A percentile compares a stretch with the other conserved stretches of the same genome.
Conservation (phyloP, 2,888 invertebrate species). For the Dendrolimus houi region DNA sequence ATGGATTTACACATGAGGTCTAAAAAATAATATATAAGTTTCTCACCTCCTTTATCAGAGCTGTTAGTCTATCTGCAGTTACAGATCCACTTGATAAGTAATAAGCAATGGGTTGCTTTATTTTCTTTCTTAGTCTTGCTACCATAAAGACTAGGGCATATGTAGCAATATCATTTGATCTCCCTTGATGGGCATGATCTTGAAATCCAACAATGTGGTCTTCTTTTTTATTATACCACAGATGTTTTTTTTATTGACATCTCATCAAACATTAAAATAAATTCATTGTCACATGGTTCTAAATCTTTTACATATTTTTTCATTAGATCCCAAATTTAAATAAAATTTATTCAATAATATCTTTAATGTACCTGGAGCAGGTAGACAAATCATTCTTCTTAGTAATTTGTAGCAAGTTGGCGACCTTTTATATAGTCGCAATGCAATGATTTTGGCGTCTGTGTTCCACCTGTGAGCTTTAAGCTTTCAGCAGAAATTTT, state of each 20-base stretch:
- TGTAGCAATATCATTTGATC: not conserved
- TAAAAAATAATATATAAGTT: not conserved
- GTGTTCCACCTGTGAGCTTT: slow-evolving; percentile 4
- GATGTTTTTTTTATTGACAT: not conserved
- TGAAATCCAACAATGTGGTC: not conserved
- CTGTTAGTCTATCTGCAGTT: not conserved
- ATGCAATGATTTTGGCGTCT: slow-evolving; percentile 5
- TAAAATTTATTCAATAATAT: not conserved
- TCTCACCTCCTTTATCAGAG: not conserved
- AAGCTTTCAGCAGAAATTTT: slow-evolving; percentile 1
- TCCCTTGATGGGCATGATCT: not conserved
- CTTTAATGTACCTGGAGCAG: not conserved
- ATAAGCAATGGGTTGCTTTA: not conserved
- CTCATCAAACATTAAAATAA: not conserved
- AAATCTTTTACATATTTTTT: not conserved
- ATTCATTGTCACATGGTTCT: not conserved
- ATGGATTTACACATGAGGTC: too few species aligned
- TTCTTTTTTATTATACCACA: not conserved
- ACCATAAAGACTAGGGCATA: not conserved
- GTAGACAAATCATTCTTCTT: slow-evolving; percentile 1
- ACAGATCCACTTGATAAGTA: not conserved
- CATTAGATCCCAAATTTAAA: not conserved
- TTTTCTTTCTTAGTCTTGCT: not conserved
- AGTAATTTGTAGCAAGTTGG: slow-evolving; percentile 8
- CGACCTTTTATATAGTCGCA: slow-evolving; percentile 8